These are phyloP conservation scores for Hetaerina titia DNA, from an alignment of 2,888 invertebrate species.

Conservation along the genomic window DNA sequence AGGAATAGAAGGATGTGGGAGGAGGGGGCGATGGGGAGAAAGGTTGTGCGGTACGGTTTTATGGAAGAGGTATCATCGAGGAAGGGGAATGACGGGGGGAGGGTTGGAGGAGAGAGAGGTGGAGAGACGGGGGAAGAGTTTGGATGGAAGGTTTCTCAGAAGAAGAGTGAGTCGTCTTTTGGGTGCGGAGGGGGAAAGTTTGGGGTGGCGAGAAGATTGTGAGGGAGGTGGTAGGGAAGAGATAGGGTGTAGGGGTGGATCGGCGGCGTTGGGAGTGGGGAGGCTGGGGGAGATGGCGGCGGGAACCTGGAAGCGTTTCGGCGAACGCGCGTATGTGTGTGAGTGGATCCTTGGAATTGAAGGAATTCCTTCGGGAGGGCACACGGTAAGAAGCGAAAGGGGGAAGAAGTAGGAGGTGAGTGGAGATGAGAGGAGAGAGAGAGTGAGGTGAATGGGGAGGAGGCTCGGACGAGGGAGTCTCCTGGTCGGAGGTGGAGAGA, in stretches of 20 bases:
- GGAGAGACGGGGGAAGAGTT: not conserved
- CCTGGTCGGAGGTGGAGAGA: too few species aligned
- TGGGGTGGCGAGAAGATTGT: not conserved
- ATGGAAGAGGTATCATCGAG: not conserved
- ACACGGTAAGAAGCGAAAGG: constrained; percentile 44
- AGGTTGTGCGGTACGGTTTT: not conserved
- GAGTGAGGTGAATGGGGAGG: not conserved
- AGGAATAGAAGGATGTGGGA: not conserved
- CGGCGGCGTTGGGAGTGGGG: not conserved
- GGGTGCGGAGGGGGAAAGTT: not conserved
- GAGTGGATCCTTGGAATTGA: constrained; percentile 49
- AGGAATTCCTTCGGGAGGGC: constrained; percentile 53
- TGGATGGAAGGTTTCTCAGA: not conserved
- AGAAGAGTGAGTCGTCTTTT: constrained; percentile 59
- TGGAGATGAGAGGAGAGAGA: not conserved
- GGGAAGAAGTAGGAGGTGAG: not conserved
- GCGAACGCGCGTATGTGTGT: not conserved
- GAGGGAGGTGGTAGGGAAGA: not conserved
- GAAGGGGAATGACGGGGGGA: not conserved
- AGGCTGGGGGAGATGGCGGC: too few species aligned
- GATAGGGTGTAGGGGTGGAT: not conserved
- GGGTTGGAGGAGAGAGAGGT: not conserved
- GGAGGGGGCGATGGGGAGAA: not conserved
- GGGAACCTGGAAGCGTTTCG: not conserved
- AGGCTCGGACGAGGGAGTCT: not conserved